These are phyloP conservation scores for Clitarchus hookeri DNA, from an alignment of 2,888 invertebrate species.

Conservation along the genomic window DNA sequence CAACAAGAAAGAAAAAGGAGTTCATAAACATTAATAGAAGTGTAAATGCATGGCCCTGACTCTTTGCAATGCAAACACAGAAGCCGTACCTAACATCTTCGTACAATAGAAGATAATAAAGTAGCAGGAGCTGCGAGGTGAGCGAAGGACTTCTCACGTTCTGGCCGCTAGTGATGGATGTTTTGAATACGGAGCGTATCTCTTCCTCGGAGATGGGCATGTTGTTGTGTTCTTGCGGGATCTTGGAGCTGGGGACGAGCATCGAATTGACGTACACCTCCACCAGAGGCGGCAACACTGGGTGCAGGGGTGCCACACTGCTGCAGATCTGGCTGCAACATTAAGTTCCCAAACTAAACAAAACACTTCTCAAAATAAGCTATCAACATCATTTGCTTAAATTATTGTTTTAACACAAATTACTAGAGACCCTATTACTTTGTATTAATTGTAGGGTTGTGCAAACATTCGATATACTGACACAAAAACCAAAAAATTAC, in stretches of 20 bases:
- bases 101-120: slow-evolving; percentile 91
- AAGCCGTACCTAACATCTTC: slow-evolving; percentile 69
- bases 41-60: too few relatives aligned
- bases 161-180: slow-evolving; percentile 75
- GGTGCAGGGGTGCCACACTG: slow-evolving; percentile 88
- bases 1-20: too few relatives aligned
- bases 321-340: slow-evolving; percentile 79
- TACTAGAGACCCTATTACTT: too few relatives aligned
- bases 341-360: too few relatives aligned
- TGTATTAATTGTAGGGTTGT: too few relatives aligned
- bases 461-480: too few relatives aligned
- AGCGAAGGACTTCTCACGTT: slow-evolving; percentile 62
- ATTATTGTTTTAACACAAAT: too few relatives aligned
- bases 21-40: too few relatives aligned
- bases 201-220: slow-evolving; percentile 91
- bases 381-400: too few relatives aligned
- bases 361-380: too few relatives aligned
- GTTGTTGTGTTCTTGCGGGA: slow-evolving; percentile 78
- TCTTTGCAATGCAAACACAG: neutral
- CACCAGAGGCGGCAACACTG: slow-evolving; percentile 88
- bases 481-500: too few relatives aligned
- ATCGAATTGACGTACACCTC: slow-evolving; percentile 95
- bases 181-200: slow-evolving; percentile 80
- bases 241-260: slow-evolving; percentile 69
- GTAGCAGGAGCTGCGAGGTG: slow-evolving; percentile 83